Conservation (phyloP, 2,888 invertebrate genomes). For the Drosophila gaucha region DNA sequence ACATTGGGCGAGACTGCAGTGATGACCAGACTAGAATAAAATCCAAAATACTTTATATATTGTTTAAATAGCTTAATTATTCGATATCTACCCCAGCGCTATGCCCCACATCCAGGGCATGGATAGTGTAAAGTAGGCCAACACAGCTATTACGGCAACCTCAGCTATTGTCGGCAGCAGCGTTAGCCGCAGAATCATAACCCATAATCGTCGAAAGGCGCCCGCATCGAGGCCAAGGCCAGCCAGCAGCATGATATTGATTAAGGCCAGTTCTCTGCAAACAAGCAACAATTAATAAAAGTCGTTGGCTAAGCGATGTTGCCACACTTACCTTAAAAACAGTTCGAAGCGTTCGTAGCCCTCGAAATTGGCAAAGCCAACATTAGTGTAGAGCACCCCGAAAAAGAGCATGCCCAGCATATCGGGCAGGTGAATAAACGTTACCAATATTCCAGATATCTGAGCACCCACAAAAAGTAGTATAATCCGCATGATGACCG, state of each 20-base stretch:
- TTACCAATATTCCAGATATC: slow-evolving; percentile 80
- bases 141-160: slow-evolving; percentile 85
- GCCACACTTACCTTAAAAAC: slow-evolving; percentile 84
- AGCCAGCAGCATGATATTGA: slow-evolving; percentile 88
- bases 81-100: slow-evolving; percentile 84
- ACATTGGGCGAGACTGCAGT: slow-evolving; percentile 91
- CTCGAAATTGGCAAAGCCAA: slow-evolving; percentile 85
- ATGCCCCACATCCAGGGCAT: slow-evolving; percentile 88
- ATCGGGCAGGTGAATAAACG: slow-evolving; percentile 85
- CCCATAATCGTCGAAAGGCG: slow-evolving; percentile 86
- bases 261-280: slow-evolving; percentile 87
- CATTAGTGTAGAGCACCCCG: slow-evolving; percentile 86
- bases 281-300: too few relatives aligned
- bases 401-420: slow-evolving; percentile 88
- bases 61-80: background rate
- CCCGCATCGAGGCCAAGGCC: slow-evolving; percentile 88
- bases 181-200: slow-evolving; percentile 86
- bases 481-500: slow-evolving; percentile 83
- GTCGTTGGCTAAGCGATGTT: too few relatives aligned
- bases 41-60: background rate
- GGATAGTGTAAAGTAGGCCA: slow-evolving; percentile 86
- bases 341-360: slow-evolving; percentile 85
- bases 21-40: slow-evolving; percentile 86
- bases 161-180: slow-evolving; percentile 87
- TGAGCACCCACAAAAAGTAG: slow-evolving; percentile 84